A percentile compares a stretch with the other conserved stretches of the same genome.
Conservation (phyloP, 2,113 vertebrate species). For the Sigmodon hispidus region DNA sequence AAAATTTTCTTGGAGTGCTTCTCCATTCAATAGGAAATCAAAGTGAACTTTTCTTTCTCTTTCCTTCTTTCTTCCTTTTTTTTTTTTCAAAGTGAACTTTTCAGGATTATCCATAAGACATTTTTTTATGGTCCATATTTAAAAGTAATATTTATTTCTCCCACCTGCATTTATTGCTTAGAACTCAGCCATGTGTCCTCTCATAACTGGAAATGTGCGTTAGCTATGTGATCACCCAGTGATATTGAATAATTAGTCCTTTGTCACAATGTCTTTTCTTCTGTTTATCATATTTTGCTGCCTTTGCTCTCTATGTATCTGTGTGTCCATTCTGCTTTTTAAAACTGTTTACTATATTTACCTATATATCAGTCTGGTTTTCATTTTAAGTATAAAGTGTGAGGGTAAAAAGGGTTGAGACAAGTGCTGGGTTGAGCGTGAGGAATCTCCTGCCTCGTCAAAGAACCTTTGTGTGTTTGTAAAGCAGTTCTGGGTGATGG, state of each 20-base stretch:
- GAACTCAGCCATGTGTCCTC: neutral
- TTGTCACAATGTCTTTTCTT: neutral
- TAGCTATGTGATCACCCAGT: neutral
- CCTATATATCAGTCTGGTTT: neutral
- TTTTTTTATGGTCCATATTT: neutral
- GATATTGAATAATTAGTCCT: neutral
- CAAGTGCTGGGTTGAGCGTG: neutral
- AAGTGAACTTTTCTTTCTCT: neutral
- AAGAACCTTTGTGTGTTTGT: conserved; percentile 24
- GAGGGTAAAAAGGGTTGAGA: neutral
- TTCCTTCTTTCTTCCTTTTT: no score
- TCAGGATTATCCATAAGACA: neutral
- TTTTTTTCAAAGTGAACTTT: no score
- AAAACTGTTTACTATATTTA: neutral
- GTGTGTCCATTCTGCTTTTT: neutral
- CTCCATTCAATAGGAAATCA: neutral
- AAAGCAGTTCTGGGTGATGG: neutral
- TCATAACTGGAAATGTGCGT: neutral
- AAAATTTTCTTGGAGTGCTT: neutral
- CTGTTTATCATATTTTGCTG: neutral
- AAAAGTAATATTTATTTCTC: neutral
- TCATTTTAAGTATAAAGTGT: neutral
- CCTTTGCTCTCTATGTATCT: neutral
- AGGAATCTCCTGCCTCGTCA: neutral
- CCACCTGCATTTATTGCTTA: neutral